Percentiles rank a stretch among this genome's conserved stretches.
These are phyloP conservation scores for Cyprinodon variegatus DNA, from an alignment of 2,113 vertebrate genomes.

Conservation along the genomic window DNA sequence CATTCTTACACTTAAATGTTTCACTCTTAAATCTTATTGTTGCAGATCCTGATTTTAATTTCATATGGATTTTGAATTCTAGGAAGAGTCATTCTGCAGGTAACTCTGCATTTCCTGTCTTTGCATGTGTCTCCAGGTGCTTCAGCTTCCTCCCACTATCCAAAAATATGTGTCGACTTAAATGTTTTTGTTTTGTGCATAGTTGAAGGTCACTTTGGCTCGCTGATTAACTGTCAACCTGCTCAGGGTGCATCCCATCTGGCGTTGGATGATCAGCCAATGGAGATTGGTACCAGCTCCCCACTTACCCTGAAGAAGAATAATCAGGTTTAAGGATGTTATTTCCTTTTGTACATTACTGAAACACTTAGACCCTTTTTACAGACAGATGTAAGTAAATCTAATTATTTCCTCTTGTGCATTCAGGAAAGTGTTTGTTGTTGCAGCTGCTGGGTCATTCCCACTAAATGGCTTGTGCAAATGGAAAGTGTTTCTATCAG, in stretches of 20 bases:
- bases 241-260: no score
- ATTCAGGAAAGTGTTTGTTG: constrained; percentile 67
- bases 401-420: constrained; percentile 45
- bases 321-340: neutral
- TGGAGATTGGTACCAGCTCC: neutral
- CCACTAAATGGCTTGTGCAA: constrained; percentile 30
- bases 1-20: no score
- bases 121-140: no score
- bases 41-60: no score
- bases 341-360: neutral
- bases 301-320: no score
- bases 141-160: no score
- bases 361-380: constrained; percentile 23
- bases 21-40: no score
- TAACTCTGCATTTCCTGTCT: neutral
- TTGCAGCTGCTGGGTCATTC: constrained; percentile 41
- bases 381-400: constrained; percentile 46
- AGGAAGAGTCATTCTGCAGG: no score
- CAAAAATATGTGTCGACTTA: neutral
- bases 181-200: neutral
- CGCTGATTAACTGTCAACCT: neutral
- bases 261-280: neutral
- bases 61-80: no score
- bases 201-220: neutral
- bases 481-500: constrained; percentile 42